Percentiles rank a stretch among this genome's conserved stretches.
Evolutionary conservation across 2,888 invertebrate genomes (phyloP).

Genomic region (Thecocarcelia acutangulata): DNA sequence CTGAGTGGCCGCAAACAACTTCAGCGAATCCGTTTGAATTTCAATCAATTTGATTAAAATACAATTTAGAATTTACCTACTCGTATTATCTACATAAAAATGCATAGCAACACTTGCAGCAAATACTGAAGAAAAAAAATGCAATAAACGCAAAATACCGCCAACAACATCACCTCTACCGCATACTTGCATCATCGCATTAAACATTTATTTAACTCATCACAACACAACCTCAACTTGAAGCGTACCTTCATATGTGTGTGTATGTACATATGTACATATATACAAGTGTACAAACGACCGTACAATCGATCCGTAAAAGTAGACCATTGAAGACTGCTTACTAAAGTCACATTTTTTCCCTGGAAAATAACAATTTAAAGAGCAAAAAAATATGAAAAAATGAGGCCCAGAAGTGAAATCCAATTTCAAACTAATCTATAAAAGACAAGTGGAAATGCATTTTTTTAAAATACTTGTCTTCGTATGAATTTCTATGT

Average conservation of each 20-base stretch:
- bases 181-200: conserved; percentile 12
- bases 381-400: conserved; percentile 11
- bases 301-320: conserved; percentile 10
- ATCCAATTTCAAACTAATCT: conserved; percentile 61
- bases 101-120: conserved; percentile 57
- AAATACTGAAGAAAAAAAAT: conserved; percentile 13
- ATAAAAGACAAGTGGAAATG: conserved; percentile 65
- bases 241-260: not conserved
- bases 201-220: conserved; percentile 57
- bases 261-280: too few relatives aligned
- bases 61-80: conserved; percentile 5
- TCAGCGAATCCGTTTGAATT: too few relatives aligned
- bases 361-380: conserved; percentile 34
- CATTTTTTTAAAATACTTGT: conserved; percentile 48
- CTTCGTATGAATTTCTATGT: conserved; percentile 17
- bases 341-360: conserved; percentile 55
- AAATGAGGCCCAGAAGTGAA: conserved; percentile 53
- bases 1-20: too few relatives aligned
- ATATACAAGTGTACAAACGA: not conserved
- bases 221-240: conserved; percentile 51
- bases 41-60: too few relatives aligned
- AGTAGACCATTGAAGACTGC: conserved; percentile 26
- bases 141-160: conserved; percentile 40
- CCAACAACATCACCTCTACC: conserved; percentile 38
- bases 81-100: conserved; percentile 11